Evolutionary conservation across 2,797 vertebrate species (phyloP).

Genomic region (Heliangelus exortis): DNA sequence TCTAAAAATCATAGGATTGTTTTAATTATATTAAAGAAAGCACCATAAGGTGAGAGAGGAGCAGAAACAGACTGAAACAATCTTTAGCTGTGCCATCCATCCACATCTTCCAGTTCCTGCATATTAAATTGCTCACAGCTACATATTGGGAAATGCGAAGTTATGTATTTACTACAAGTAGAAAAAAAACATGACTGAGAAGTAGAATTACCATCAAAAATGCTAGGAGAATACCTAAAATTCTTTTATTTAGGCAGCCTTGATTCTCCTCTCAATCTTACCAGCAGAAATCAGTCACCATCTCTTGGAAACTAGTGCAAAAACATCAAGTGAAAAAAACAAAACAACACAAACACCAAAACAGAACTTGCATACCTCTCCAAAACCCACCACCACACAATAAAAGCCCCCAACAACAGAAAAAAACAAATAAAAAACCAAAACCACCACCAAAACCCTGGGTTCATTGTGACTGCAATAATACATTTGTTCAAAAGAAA

Average conservation of each 20-base stretch:
- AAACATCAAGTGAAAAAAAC: neutral
- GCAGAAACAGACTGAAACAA: neutral
- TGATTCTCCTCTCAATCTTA: neutral
- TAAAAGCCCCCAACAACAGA: neutral
- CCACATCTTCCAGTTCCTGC: neutral
- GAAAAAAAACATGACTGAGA: neutral
- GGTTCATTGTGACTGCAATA: neutral
- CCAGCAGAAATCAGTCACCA: neutral
- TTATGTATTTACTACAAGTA: neutral
- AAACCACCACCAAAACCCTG: too few species aligned
- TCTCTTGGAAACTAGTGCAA: neutral
- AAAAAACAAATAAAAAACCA: neutral
- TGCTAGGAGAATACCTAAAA: neutral
- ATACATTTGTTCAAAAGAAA: neutral
- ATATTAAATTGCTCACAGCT: neutral
- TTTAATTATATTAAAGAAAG: neutral
- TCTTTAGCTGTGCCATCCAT: neutral
- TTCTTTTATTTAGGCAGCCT: neutral
- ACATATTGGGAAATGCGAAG: neutral
- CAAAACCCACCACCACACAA: neutral
- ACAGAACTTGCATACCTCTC: fast-evolving
- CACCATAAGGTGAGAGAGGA: neutral
- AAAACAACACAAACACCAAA: neutral
- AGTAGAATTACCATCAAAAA: neutral
- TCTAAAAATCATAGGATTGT: neutral